Evolutionary conservation across 2,888 invertebrate species (phyloP).

Genomic region (Abrostola triplasia): DNA sequence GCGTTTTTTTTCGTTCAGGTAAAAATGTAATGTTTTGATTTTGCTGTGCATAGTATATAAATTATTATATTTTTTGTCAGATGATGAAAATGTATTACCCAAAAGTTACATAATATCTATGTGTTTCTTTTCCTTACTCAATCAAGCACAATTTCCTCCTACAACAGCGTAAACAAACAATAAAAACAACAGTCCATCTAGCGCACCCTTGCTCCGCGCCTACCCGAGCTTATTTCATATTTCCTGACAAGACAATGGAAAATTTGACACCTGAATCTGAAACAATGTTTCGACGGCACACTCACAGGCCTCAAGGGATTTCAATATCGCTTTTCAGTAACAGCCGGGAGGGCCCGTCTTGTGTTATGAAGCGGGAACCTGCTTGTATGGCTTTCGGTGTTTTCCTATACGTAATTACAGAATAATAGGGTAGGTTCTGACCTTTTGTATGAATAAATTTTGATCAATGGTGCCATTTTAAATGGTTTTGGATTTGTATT

Average conservation of each 20-base stretch:
- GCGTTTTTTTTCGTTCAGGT: constrained; percentile 17
- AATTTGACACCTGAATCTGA: constrained; percentile 67
- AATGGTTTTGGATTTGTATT: not conserved
- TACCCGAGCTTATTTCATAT: constrained; percentile 53
- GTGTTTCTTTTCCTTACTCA: too few relatives aligned
- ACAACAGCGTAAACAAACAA: not conserved
- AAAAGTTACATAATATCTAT: too few relatives aligned
- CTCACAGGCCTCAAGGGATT: constrained; percentile 54
- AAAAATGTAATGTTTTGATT: not conserved
- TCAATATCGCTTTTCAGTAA: constrained; percentile 59
- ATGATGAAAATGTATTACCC: too few relatives aligned
- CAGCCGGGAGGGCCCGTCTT: constrained; percentile 46
- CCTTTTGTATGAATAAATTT: not conserved
- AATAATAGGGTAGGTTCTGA: not conserved
- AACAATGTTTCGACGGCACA: constrained; percentile 52
- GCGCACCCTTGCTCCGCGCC: constrained; percentile 17
- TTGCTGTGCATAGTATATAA: too few relatives aligned
- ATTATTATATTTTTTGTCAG: too few relatives aligned
- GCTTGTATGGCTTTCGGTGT: constrained; percentile 30
- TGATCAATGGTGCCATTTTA: not conserved
- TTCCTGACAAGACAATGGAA: constrained; percentile 63
- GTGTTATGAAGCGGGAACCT: constrained; percentile 37
- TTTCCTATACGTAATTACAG: constrained; percentile 29
- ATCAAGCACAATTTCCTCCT: too few relatives aligned
- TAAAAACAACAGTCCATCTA: constrained; percentile 3